These are phyloP conservation scores for Dysdera silvatica DNA, from an alignment of 1,140 invertebrate genomes.

Conservation along the genomic window DNA sequence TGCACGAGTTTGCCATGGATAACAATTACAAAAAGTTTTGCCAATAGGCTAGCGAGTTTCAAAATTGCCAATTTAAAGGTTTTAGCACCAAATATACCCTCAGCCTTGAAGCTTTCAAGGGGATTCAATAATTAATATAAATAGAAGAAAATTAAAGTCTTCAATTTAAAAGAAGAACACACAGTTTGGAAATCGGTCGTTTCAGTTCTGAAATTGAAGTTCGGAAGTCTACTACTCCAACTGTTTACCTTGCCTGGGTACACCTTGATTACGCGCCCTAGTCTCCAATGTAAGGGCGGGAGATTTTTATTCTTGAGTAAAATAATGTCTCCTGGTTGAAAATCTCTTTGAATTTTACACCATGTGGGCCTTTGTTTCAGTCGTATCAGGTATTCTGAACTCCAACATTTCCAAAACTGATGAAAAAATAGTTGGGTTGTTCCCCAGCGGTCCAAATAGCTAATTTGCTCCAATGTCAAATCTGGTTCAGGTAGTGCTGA, in stretches of 20 bases:
- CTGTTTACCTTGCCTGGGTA: neutral
- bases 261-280: neutral
- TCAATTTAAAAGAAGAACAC: slow-evolving; percentile 27
- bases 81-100: too few relatives aligned
- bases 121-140: too few relatives aligned
- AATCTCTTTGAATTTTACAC: neutral
- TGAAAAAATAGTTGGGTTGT: neutral
- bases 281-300: neutral
- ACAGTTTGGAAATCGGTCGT: neutral
- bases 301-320: neutral
- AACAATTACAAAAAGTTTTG: too few relatives aligned
- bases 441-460: slow-evolving; percentile 5
- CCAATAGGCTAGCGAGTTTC: too few relatives aligned
- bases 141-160: too few relatives aligned
- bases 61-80: too few relatives aligned
- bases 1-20: too few relatives aligned
- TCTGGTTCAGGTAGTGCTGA: neutral
- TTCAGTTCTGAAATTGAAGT: neutral
- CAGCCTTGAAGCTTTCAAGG: too few relatives aligned
- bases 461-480: neutral
- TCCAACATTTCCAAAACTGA: slow-evolving; percentile 18
- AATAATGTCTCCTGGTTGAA: slow-evolving; percentile 7
- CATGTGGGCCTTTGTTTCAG: slow-evolving; percentile 26
- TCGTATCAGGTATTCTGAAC: slow-evolving; percentile 1
- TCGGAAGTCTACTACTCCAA: neutral